Evolutionary conservation across 2,888 invertebrate species (phyloP).

Genomic region (Nezara viridula): DNA sequence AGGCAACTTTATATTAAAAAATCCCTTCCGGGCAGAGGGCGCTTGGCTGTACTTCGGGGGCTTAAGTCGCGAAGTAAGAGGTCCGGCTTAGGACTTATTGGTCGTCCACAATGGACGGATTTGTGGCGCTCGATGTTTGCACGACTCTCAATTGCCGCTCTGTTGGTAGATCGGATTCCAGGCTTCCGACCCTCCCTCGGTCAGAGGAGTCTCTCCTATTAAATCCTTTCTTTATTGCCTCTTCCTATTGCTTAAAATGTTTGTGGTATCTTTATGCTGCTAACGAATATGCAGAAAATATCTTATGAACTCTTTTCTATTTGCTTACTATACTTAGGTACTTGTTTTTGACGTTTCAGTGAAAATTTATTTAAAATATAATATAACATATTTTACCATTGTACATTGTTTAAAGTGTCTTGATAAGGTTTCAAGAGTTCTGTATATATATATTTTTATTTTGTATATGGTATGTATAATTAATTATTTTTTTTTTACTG

Average conservation of each 20-base stretch:
- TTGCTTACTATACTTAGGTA: too few species aligned
- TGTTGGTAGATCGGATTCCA: constrained; percentile 48
- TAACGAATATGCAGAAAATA: background rate
- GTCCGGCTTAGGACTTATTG: constrained; percentile 46
- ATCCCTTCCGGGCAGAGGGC: background rate
- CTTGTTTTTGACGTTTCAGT: too few species aligned
- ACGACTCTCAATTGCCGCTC: constrained; percentile 44
- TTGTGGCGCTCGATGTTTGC: constrained; percentile 39
- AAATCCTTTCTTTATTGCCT: constrained; percentile 44
- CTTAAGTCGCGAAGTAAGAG: constrained; percentile 52
- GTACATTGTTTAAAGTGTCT: too few species aligned
- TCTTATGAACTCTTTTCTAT: background rate
- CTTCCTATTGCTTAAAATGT: background rate
- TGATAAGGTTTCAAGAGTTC: too few species aligned
- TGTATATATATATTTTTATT: too few species aligned
- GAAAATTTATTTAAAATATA: too few species aligned
- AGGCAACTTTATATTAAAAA: constrained; percentile 10
- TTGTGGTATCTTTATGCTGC: background rate
- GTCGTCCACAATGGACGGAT: constrained; percentile 45
- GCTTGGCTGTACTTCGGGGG: background rate
- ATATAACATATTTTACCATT: too few species aligned
- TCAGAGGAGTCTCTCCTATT: background rate
- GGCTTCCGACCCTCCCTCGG: constrained; percentile 29
- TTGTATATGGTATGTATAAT: too few species aligned
- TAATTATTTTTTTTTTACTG: too few species aligned